These are phyloP conservation scores for Trachurus trachurus DNA, from an alignment of 2,797 vertebrate genomes.

Conservation along the genomic window DNA sequence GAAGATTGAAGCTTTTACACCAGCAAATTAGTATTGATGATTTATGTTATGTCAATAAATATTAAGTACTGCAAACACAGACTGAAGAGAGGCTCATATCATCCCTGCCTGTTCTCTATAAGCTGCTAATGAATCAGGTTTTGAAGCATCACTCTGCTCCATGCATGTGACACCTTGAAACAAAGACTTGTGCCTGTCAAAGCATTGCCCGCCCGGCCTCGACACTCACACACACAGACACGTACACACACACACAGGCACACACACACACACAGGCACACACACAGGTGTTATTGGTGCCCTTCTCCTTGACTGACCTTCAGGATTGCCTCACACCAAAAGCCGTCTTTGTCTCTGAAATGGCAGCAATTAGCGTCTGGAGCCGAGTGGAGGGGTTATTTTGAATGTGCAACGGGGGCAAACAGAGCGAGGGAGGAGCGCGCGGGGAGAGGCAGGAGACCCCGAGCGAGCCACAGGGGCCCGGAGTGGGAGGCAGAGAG, in stretches of 20 bases:
- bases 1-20: background rate
- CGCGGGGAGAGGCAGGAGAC: constrained; percentile 58
- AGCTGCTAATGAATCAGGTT: constrained; percentile 64
- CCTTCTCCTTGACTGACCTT: constrained; percentile 83
- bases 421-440: constrained; percentile 60
- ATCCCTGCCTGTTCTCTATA: background rate
- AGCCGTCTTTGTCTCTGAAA: constrained; percentile 78
- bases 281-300: constrained; percentile 69
- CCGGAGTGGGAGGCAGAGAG: constrained; percentile 70
- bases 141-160: constrained; percentile 61
- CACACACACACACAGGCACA: constrained; percentile 48
- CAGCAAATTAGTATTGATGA: background rate
- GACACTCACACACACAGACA: constrained; percentile 36
- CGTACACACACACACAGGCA: constrained; percentile 41
- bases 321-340: constrained; percentile 68
- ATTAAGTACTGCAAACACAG: background rate
- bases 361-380: constrained; percentile 82
- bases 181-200: constrained; percentile 73
- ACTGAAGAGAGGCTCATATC: constrained; percentile 19
- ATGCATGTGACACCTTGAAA: constrained; percentile 70
- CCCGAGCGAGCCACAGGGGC: constrained; percentile 68
- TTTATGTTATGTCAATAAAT: background rate
- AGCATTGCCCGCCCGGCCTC: constrained; percentile 30
- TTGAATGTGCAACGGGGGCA: constrained; percentile 69
- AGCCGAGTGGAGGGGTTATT: constrained; percentile 77